Conservation (phyloP, 2,888 invertebrate genomes). For the Ephialtes manifestator region DNA sequence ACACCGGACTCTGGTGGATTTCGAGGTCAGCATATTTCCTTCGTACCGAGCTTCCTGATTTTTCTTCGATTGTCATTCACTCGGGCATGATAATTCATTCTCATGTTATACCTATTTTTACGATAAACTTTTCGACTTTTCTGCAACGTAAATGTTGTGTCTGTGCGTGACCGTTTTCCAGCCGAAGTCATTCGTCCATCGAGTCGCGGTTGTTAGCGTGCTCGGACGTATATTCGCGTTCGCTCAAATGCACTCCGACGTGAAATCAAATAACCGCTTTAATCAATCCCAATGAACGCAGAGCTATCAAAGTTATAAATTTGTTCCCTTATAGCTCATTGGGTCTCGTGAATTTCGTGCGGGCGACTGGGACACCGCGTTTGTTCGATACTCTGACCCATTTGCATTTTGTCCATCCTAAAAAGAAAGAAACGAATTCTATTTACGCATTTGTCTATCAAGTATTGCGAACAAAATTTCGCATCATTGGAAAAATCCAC, state of each 20-base stretch:
- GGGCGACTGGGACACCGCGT: slow-evolving; percentile 32
- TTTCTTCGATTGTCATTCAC: neutral
- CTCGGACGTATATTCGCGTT: slow-evolving; percentile 31
- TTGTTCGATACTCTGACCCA: slow-evolving; percentile 28
- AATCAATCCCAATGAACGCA: slow-evolving; percentile 69
- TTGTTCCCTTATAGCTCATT: slow-evolving; percentile 55
- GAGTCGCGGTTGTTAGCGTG: slow-evolving; percentile 43
- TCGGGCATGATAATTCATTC: slow-evolving; percentile 23
- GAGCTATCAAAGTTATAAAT: slow-evolving; percentile 68
- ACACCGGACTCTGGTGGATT: neutral
- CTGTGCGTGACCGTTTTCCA: slow-evolving; percentile 25
- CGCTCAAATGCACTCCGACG: slow-evolving; percentile 64
- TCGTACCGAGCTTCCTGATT: neutral
- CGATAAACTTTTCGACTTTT: slow-evolving; percentile 23
- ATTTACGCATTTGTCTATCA: neutral
- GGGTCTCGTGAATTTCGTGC: slow-evolving; percentile 46
- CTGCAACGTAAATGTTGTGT: slow-evolving; percentile 3
- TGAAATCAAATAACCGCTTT: slow-evolving; percentile 71
- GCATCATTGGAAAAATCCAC: neutral
- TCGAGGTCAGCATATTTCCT: slow-evolving; percentile 8
- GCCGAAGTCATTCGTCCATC: slow-evolving; percentile 43
- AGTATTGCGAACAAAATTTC: neutral
- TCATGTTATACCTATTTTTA: slow-evolving; percentile 7
- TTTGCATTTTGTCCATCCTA: slow-evolving; percentile 40
- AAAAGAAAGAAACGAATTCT: neutral